Evolutionary conservation across 2,888 invertebrate genomes (phyloP), one percentile per base, ranked within the genome.

Genomic region (Parnassius mnemosyne): DNA sequence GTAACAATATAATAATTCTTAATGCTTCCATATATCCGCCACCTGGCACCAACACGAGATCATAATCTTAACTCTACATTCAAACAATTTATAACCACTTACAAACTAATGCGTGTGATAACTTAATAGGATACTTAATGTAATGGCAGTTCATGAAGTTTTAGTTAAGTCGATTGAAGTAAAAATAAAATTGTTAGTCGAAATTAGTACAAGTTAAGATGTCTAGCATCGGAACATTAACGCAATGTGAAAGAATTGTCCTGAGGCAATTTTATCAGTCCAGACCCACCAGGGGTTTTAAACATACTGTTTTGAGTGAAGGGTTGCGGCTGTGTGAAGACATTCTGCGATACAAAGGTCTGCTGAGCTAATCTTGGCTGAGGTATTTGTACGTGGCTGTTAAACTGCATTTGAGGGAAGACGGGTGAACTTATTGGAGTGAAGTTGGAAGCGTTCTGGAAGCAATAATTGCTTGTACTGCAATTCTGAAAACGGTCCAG

Each of bases 1-100:
- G 81, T 84, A 89, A 87, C 85, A 85, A 83, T 87, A 85, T 72
- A 87, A 89, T 88, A 86, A 90, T 90, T 91, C 91, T 91, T 90
- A 83, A 91, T 91, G 91, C 85, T 90, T 89, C 87, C 88, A 89
- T 83, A 84, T 77, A 79, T 85, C 88, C 88, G 80, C 71, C 77
- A 77, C 78, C 82, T 82, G 87, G 86, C 87, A 84, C 81, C 80
- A 84, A 85, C 59, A 81, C 86, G 91, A 91, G 91, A 91, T 91
- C 91, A 84, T 42, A 56, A 60, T 25, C 63, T 64, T 64, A 64
- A 56, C 46, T 82, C 84, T 84, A 87, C 82, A 85, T 83, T 83
- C 81, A 81, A 82, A 81, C 76, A 78, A 78, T 83, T 87, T 84
- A 78, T 81, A 81, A 87, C 83, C 82, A 76, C 86, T 88, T 89